Evolutionary conservation across 2,113 vertebrate species (phyloP).

Genomic region (Takifugu flavidus): DNA sequence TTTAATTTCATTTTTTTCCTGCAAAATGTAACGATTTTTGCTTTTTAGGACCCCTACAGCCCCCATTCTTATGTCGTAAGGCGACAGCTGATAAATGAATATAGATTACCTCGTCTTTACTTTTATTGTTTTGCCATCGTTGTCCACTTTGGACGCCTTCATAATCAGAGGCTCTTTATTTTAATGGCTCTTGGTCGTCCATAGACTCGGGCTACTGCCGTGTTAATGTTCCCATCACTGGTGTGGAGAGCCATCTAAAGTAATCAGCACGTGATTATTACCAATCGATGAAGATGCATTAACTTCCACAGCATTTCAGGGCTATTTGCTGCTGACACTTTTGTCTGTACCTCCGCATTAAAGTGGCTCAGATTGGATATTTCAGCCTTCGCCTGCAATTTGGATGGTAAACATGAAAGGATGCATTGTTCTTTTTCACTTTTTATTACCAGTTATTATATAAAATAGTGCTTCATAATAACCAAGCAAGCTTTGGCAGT

Average conservation of each 20-base stretch:
- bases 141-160: not conserved
- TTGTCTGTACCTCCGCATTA: slow-evolving; percentile 3
- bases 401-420: too few species aligned
- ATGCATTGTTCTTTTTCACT: too few species aligned
- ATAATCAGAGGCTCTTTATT: not conserved
- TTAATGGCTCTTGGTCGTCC: not conserved
- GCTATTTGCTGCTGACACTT: not conserved
- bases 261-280: slow-evolving; percentile 4
- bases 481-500: too few species aligned
- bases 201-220: slow-evolving; percentile 5
- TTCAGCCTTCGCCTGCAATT: not conserved
- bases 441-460: too few species aligned
- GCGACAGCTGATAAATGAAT: not conserved
- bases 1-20: too few species aligned
- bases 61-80: not conserved
- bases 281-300: slow-evolving; percentile 3
- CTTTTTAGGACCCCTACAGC: not conserved
- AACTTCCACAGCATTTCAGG: slow-evolving; percentile 1
- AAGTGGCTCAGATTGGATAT: slow-evolving; percentile 1
- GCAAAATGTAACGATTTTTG: not conserved
- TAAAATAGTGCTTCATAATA: too few species aligned
- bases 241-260: not conserved
- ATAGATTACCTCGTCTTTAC: not conserved
- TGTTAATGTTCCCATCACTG: not conserved
- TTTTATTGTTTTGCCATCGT: not conserved